Conservation (phyloP, 2,888 invertebrate species). For the Endomychus coccineus region DNA sequence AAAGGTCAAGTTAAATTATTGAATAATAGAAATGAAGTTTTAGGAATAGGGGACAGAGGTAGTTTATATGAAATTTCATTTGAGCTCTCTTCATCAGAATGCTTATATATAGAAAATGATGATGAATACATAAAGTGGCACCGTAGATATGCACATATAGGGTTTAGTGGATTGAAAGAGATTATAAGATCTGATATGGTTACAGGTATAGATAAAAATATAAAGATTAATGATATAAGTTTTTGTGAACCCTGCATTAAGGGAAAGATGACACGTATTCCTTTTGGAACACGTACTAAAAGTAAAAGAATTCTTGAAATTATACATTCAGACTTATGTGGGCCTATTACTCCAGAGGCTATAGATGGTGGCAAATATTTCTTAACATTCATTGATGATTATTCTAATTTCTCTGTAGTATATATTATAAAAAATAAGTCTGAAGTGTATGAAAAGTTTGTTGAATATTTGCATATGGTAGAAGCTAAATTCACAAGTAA, state of each 20-base stretch:
- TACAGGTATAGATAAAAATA: conserved; percentile 11
- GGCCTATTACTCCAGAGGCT: background rate
- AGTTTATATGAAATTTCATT: conserved; percentile 22
- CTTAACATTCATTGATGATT: too few species aligned
- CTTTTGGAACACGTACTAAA: conserved; percentile 5
- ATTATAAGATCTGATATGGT: conserved; percentile 13
- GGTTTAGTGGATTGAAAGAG: conserved; percentile 11
- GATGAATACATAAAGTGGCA: conserved; percentile 17
- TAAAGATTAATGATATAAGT: conserved; percentile 14
- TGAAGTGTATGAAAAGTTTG: background rate
- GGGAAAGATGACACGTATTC: conserved; percentile 14
- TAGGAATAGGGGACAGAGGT: conserved; percentile 16
- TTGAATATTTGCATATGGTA: conserved; percentile 1
- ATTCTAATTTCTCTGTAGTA: too few species aligned
- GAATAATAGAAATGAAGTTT: conserved; percentile 5
- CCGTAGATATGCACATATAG: conserved; percentile 16
- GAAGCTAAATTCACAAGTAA: background rate
- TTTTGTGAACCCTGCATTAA: conserved; percentile 22
- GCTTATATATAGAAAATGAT: conserved; percentile 17
- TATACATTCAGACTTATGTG: background rate
- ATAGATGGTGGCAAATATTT: too few species aligned
- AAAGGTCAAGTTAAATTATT: conserved; percentile 12
- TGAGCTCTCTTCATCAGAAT: conserved; percentile 11
- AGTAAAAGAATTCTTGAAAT: conserved; percentile 8
- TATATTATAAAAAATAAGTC: conserved; percentile 4